Base-by-base conservation (phyloP, 2,113 vertebrate genomes). In the Nerophis ophidion region DNA sequence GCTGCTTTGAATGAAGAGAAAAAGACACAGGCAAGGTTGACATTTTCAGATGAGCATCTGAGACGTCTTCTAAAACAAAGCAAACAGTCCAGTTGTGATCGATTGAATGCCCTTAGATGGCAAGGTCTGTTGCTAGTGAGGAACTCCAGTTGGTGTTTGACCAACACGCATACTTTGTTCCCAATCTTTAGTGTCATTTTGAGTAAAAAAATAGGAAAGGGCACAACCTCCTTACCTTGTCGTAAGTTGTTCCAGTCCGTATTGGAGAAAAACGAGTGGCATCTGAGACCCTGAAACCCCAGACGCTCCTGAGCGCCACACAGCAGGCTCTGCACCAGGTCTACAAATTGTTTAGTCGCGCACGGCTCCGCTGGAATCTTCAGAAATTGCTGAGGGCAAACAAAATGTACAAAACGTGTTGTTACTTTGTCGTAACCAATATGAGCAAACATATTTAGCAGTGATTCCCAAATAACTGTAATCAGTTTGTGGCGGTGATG, bases 231-330 rank as follows among this genome's bases (percentile, higher is more conserved):
- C 92, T 93, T 76, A 99, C 97, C 90, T 66, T 93, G 90, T 76
- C 86, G 89, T 51, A 99, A 90, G 78, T 90, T 83, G 73, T 83
- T 92, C 97, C 95, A 99, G 81, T 96, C 91, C 0, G 92, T 75
- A 49, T 63, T 89, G 51, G 92, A 90, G 83, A 99, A 99, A 83
- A 98, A 99, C 3, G 93, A 78, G 80, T 99, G 97, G 74, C 94
- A 97, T 69, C 91, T 93, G 56, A 99, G 92, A 61, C 88, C 91
- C 74, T 98, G 91, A 65, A 90, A 97, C 63, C 82, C 91, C 63
- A 98, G 79, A 16, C 97, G 90, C 72, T 97, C 93, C 73, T 84
- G 91, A 54, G 89, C 90, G 63, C 89, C 91, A 81, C 95, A 95
- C 9, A 99, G 85, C 66, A 99, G 83, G 75, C 92, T 91, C 77